Evolutionary conservation across 2,113 vertebrate genomes (phyloP).

Genomic region (Ciconia boyciana): DNA sequence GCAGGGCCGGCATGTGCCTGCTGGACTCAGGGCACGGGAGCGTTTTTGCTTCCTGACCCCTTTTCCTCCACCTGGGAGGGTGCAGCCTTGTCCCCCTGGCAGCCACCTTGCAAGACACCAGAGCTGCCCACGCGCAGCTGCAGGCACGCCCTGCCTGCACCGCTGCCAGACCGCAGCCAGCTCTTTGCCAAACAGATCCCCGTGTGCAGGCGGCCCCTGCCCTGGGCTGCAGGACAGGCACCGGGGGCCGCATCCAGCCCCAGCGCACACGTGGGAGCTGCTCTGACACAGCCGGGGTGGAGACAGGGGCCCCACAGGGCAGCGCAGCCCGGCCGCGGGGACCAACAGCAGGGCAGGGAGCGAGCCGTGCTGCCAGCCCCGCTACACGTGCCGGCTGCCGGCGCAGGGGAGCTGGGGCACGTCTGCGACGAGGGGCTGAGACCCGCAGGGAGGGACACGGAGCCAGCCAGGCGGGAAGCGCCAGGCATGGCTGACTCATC

Average conservation of each 20-base stretch:
- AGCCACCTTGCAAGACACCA: not conserved
- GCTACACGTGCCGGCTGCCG: fast-evolving
- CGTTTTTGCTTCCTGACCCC: not conserved
- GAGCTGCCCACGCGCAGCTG: not conserved
- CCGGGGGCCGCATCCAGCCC: not conserved
- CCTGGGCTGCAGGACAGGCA: not conserved
- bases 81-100: fast-evolving
- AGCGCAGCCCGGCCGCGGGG: fast-evolving
- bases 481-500: not conserved
- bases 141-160: not conserved
- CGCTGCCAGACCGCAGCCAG: not conserved
- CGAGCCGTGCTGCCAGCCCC: not conserved
- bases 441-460: not conserved
- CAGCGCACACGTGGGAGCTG: fast-evolving
- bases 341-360: not conserved
- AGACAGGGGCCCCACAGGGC: not conserved
- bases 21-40: fast-evolving
- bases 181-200: not conserved
- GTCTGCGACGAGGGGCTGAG: not conserved
- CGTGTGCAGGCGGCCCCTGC: fast-evolving
- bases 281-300: not conserved
- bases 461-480: not conserved
- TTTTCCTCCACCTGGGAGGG: not conserved
- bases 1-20: fast-evolving
- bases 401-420: not conserved